A percentile compares a stretch with the other conserved stretches of the same genome.
phyloP scores from a whole-genome alignment of 2,888 invertebrate genomes.

The Ectemnius lituratus region DNA sequence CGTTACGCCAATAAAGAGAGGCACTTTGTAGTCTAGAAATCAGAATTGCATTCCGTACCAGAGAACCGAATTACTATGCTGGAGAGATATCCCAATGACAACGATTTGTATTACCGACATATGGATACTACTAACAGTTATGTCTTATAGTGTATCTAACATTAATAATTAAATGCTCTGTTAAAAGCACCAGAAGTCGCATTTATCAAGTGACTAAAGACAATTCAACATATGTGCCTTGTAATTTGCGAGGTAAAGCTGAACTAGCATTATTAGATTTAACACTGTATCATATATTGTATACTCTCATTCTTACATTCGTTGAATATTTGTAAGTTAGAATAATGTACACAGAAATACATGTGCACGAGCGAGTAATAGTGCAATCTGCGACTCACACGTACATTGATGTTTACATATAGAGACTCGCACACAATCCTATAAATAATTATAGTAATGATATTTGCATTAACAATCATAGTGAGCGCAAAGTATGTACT shows the following conservation, averaged over 20 bases:
- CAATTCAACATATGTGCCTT: neutral
- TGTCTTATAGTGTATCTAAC: slow-evolving; percentile 28
- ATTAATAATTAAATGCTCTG: slow-evolving; percentile 11
- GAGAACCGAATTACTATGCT: slow-evolving; percentile 73
- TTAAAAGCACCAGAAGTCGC: neutral
- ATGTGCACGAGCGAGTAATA: slow-evolving; percentile 11
- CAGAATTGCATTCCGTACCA: slow-evolving; percentile 77
- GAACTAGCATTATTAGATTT: slow-evolving; percentile 9
- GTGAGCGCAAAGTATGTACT: slow-evolving; percentile 7
- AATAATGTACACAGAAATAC: slow-evolving; percentile 18
- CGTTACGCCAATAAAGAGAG: slow-evolving; percentile 92
- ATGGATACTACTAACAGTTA: slow-evolving; percentile 22
- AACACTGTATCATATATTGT: slow-evolving; percentile 6
- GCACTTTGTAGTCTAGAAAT: slow-evolving; percentile 81
- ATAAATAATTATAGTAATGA: slow-evolving; percentile 33
- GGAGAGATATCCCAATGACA: slow-evolving; percentile 57
- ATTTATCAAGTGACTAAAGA: neutral
- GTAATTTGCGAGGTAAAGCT: slow-evolving; percentile 6
- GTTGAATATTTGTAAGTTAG: slow-evolving; percentile 12
- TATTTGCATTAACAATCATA: slow-evolving; percentile 21
- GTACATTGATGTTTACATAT: slow-evolving; percentile 23
- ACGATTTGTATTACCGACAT: slow-evolving; percentile 58
- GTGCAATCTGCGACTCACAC: slow-evolving; percentile 13
- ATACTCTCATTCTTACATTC: slow-evolving; percentile 28
- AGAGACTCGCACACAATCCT: slow-evolving; percentile 37